Evolutionary conservation across 2,113 vertebrate species (phyloP).

Genomic region (Hydropotes inermis): DNA sequence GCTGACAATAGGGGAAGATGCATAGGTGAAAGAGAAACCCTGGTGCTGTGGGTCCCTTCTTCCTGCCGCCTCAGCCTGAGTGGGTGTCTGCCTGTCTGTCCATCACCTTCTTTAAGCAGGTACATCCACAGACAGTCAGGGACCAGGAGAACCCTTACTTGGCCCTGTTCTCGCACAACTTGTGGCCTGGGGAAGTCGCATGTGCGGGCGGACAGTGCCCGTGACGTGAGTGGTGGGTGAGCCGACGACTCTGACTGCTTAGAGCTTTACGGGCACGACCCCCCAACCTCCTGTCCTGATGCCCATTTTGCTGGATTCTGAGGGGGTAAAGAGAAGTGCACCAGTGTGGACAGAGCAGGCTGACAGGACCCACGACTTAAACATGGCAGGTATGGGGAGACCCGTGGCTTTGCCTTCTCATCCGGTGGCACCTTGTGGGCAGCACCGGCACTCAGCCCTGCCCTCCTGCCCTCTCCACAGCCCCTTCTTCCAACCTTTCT

Average conservation of each 20-base stretch:
- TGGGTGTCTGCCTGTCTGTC: background rate
- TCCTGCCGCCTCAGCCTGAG: background rate
- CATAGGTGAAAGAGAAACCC: background rate
- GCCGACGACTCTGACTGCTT: background rate
- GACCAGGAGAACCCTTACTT: background rate
- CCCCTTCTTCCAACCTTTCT: background rate
- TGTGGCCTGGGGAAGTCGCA: background rate
- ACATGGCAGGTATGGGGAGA: background rate
- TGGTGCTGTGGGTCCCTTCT: background rate
- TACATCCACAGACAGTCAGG: background rate
- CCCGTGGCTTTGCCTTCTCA: background rate
- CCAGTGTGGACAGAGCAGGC: background rate
- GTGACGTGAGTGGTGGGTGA: fast-evolving
- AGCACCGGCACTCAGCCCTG: background rate
- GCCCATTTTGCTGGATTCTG: background rate
- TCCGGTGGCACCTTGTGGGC: background rate
- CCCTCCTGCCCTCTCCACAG: background rate
- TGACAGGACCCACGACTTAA: background rate
- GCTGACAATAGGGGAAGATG: background rate
- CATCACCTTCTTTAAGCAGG: background rate
- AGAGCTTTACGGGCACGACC: background rate
- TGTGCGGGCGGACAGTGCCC: fast-evolving
- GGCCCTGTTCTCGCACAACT: background rate
- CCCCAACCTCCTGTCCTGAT: background rate
- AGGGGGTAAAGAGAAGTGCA: background rate